Conservation (phyloP, 1,140 invertebrate species). For the Atta colombica region DNA sequence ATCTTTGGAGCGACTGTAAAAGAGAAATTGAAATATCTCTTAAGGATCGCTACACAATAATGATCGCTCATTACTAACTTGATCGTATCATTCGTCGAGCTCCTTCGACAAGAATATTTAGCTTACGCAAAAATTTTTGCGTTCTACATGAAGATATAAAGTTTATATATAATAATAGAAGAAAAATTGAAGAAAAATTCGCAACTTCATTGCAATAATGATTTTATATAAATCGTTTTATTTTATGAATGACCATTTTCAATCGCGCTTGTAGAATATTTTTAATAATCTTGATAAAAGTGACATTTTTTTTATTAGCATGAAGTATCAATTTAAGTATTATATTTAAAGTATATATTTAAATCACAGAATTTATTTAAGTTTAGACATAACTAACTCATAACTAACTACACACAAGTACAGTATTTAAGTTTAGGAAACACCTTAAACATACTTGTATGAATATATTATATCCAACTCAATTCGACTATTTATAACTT, state of each 20-base stretch:
- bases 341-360: not conserved
- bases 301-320: not conserved
- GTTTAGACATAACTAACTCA: not conserved
- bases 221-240: conserved; percentile 10
- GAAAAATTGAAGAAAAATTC: conserved; percentile 1
- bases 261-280: not conserved
- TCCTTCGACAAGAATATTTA: not conserved
- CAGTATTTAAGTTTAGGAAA: not conserved
- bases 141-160: not conserved
- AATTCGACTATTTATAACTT: too few relatives aligned
- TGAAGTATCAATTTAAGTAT: too few relatives aligned
- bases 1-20: conserved; percentile 12
- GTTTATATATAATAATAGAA: not conserved
- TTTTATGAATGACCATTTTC: not conserved
- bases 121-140: not conserved
- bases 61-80: conserved; percentile 50
- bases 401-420: too few relatives aligned
- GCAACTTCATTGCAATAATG: not conserved
- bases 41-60: conserved; percentile 19
- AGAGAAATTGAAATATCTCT: conserved; percentile 13
- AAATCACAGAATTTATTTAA: not conserved
- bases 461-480: too few relatives aligned
- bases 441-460: too few relatives aligned
- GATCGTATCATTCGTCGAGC: conserved; percentile 11
- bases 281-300: conserved; percentile 28